Base-by-base conservation (phyloP, 2,797 vertebrate genomes). In the Pachyuromys duprasi region DNA sequence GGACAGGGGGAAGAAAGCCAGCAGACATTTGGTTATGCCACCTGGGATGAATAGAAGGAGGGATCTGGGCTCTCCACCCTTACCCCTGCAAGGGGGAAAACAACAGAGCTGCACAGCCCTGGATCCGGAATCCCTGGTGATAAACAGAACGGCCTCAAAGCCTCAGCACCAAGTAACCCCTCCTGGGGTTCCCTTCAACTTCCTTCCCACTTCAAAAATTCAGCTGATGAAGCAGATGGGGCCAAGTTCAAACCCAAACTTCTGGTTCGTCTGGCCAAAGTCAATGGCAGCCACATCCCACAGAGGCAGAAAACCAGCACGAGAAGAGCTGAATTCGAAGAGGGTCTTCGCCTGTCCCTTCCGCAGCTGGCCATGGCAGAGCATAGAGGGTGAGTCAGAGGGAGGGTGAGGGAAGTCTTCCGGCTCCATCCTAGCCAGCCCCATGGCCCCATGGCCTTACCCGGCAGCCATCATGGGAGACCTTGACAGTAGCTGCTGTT, bases 191-290 rank as follows among this genome's bases (percentile, higher is more conserved):
- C 95, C 94, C 81, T 91, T 90, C 76, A 33, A 7, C 36, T 67
- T 63, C 86, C 83, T 88, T 89, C 82, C 57, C 53, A 69, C 55
- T 49, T 87, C 36, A 28, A 33, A 90, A 65, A 39, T 8, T 99
- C 99, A 99, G 97, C 99, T 99, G 63, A 97, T 98, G 97, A 99
- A 99, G 98, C 99, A 99, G 36, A 99, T 99, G 3, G 98, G 99
- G 82, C 99, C 99, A 42, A 99, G 98, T 97, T 99, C 98, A 97
- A 99, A 99, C 92, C 99, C 99, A 82, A 99, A 99, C 98, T 99
- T 99, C 97, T 99, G 99, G 98, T 98, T 99, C 96, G 84, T 97
- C 82, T 97, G 98, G 76, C 99, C 99, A 42, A 99, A 99, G 98
- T 99, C 99, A 6, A 91, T 60, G 1, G 99, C 96, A 1, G 99